phyloP scores from a whole-genome alignment of 2,797 vertebrate genomes.

The Pagetopsis macropterus region DNA sequence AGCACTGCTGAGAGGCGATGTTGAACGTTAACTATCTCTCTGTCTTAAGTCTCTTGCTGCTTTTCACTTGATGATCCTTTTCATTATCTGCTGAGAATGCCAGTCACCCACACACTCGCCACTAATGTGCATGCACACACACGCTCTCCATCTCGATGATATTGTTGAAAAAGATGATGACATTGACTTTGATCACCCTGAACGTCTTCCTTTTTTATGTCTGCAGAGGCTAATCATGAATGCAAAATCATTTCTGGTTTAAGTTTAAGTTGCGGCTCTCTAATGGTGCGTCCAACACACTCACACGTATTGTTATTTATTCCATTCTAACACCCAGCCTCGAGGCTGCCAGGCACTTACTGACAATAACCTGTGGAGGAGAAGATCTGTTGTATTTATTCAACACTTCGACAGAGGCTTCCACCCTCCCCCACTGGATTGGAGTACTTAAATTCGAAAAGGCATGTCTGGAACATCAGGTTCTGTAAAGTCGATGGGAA shows the following conservation, averaged over 20 bases:
- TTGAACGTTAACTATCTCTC: background rate
- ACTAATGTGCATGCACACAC: background rate
- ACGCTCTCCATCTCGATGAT: background rate
- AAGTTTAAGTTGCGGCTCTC: background rate
- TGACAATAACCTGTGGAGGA: conserved; percentile 2
- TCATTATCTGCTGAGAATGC: conserved; percentile 24
- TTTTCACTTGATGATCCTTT: conserved; percentile 12
- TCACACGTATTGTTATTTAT: conserved; percentile 10
- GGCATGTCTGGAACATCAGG: background rate
- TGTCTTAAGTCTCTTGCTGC: background rate
- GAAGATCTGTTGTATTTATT: conserved; percentile 6
- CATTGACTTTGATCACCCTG: background rate
- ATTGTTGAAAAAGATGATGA: background rate
- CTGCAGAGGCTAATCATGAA: background rate
- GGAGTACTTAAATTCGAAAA: background rate
- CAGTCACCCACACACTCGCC: background rate
- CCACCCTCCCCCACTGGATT: background rate
- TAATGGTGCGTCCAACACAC: conserved; percentile 5
- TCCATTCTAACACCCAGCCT: background rate
- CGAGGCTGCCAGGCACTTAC: background rate
- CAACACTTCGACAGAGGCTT: background rate
- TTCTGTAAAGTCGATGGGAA: conserved; percentile 1
- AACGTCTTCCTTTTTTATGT: conserved; percentile 15
- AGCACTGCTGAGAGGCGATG: background rate
- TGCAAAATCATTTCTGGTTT: conserved; percentile 17